Evolutionary conservation across 1,140 invertebrate genomes (phyloP), one percentile per base, ranked within the genome.

Genomic region (Heliconius congener): DNA sequence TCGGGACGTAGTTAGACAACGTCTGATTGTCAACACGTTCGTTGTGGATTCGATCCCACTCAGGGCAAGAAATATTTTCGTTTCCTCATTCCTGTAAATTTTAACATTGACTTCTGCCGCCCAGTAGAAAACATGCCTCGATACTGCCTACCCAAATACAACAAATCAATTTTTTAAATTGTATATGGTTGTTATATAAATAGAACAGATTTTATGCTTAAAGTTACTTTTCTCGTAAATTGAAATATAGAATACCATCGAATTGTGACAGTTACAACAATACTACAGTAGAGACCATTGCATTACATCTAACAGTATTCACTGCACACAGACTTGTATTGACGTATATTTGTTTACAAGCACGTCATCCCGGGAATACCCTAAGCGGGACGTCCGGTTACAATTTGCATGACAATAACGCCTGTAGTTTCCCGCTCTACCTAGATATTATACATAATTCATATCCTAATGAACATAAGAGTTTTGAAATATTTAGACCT

Each of bases 401-500:
- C 88, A 91, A 93, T 93, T 90, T 93, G 89, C 90, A 93, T 94
- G 88, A 94, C 91, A 94, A 93, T 94, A 79, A 85, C 83, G 85
- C 81, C 85, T 81, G 81, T 86, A 89, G 86, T 88, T 88, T 83
- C 85, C 85, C 84, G 83, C 83, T 83, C 85, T 87, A 80, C 84
- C 91, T 91, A 91, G 88, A 92, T 91, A 92, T 90, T 82, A 91
- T 92, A 91, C 90, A 91, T 93, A 91, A 93, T 92, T 92, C 88
- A 93, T 91, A 85, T 88, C 86, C 81, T 91, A 91, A 91, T 90
- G 89, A 93, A 91, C 85, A 87, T 83, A 84, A 66, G 23, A 66
- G 23, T 66, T 66, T 27, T 27, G 3, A 30, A 66, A 66, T 66
- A 27, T 66, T 66, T 27, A n/a, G 60, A 30, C 11, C 60, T 66